Percentiles rank a stretch among this genome's conserved stretches.
These are phyloP conservation scores for Hyposoter didymator DNA, from an alignment of 2,888 invertebrate species.

Conservation along the genomic window DNA sequence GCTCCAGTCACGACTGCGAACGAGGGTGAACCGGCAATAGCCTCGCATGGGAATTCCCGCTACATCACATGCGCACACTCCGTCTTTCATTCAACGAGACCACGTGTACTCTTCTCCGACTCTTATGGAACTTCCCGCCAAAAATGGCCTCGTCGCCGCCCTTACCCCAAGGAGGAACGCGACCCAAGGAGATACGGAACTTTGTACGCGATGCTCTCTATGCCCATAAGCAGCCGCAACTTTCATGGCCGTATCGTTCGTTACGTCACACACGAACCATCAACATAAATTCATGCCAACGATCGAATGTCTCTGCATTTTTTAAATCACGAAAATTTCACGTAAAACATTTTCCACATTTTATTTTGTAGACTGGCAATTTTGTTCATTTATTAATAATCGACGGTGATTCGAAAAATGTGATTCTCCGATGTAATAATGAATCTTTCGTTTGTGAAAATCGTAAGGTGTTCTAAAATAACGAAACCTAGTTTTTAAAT, in stretches of 20 bases:
- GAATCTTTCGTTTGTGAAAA: slow-evolving; percentile 9
- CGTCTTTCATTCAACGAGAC: slow-evolving; percentile 27
- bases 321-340: neutral
- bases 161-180: neutral
- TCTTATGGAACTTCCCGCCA: slow-evolving; percentile 52
- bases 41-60: slow-evolving; percentile 59
- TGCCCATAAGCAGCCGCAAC: neutral
- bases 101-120: slow-evolving; percentile 38
- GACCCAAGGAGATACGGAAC: slow-evolving; percentile 6
- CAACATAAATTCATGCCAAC: neutral
- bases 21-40: slow-evolving; percentile 48
- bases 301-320: neutral
- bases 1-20: slow-evolving; percentile 41
- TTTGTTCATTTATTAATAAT: too few species aligned
- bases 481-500: slow-evolving; percentile 31
- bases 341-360: neutral
- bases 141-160: slow-evolving; percentile 28
- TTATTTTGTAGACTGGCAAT: neutral
- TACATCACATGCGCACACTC: slow-evolving; percentile 37
- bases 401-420: neutral
- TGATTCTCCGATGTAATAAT: neutral
- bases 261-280: slow-evolving; percentile 3
- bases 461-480: slow-evolving; percentile 37
- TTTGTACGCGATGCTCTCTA: slow-evolving; percentile 18
- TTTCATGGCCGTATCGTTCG: slow-evolving; percentile 1